phyloP scores from a whole-genome alignment of 2,113 vertebrate species.

The Triplophysa rosa region DNA sequence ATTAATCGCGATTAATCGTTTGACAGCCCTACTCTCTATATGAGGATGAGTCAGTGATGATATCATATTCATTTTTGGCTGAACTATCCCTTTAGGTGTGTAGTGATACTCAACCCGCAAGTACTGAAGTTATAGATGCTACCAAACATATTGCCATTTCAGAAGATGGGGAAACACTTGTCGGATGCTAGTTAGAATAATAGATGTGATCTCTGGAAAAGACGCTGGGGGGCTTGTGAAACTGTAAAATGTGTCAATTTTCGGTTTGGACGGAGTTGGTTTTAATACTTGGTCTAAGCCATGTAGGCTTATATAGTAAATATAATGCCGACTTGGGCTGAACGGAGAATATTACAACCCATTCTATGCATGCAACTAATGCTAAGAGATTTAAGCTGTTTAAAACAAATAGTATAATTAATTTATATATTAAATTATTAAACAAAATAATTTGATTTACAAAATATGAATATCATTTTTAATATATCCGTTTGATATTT shows the following conservation, averaged over 20 bases:
- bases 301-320: too few relatives aligned
- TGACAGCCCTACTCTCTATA: not conserved
- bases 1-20: too few relatives aligned
- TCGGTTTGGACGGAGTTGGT: too few relatives aligned
- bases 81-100: not conserved
- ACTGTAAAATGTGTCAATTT: not conserved
- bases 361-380: constrained; percentile 19
- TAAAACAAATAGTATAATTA: not conserved
- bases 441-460: constrained; percentile 21
- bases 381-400: not conserved
- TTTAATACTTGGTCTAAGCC: too few relatives aligned
- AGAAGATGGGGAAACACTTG: not conserved
- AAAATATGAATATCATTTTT: constrained; percentile 7
- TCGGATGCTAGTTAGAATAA: not conserved
- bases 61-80: not conserved
- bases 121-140: not conserved
- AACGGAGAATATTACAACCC: not conserved
- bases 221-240: not conserved
- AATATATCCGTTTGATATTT: constrained; percentile 26
- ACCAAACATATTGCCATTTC: not conserved
- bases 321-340: not conserved
- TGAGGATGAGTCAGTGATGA: not conserved
- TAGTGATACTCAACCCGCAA: not conserved
- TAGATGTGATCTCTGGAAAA: not conserved
- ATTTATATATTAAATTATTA: constrained; percentile 28